Conservation (phyloP, 2,888 invertebrate species). For the Andrena haemorrhoa region DNA sequence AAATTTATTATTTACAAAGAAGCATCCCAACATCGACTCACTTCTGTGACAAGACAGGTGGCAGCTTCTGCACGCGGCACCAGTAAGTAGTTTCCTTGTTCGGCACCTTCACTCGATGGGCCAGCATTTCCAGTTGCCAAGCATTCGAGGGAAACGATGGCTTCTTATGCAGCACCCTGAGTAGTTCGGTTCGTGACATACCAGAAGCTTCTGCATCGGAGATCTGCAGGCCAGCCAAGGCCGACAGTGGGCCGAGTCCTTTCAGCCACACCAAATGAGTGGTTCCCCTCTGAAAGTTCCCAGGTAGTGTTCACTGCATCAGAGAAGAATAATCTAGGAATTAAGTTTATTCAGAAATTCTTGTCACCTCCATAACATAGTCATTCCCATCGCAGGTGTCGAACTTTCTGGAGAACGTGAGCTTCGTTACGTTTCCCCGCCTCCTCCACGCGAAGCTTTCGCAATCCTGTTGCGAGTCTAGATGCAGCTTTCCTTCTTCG, state of each 20-base stretch:
- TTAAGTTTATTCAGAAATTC: neutral
- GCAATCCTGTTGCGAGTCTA: constrained; percentile 92
- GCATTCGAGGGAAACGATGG: constrained; percentile 85
- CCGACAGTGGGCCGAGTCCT: constrained; percentile 90
- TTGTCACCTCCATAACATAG: constrained; percentile 91
- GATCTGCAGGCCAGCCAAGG: constrained; percentile 89
- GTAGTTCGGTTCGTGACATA: constrained; percentile 91
- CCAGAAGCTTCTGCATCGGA: constrained; percentile 88
- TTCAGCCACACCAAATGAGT: constrained; percentile 94
- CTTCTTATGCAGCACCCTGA: constrained; percentile 85
- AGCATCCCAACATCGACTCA: constrained; percentile 86
- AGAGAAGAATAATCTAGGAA: neutral
- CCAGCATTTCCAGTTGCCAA: constrained; percentile 87
- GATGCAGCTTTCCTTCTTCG: constrained; percentile 88
- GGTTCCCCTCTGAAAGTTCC: constrained; percentile 91
- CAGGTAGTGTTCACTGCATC: neutral
- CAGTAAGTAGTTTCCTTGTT: constrained; percentile 97
- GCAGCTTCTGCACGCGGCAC: constrained; percentile 95
- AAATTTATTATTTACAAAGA: neutral
- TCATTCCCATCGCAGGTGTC: constrained; percentile 93
- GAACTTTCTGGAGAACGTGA: constrained; percentile 92
- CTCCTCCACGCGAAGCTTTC: constrained; percentile 86
- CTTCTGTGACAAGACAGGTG: constrained; percentile 88
- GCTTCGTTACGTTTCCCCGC: constrained; percentile 88
- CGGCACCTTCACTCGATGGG: constrained; percentile 91